A percentile compares a stretch with the other conserved stretches of the same genome.
These are phyloP conservation scores for Octodonta nipae DNA, from an alignment of 2,888 invertebrate genomes.

Conservation along the genomic window DNA sequence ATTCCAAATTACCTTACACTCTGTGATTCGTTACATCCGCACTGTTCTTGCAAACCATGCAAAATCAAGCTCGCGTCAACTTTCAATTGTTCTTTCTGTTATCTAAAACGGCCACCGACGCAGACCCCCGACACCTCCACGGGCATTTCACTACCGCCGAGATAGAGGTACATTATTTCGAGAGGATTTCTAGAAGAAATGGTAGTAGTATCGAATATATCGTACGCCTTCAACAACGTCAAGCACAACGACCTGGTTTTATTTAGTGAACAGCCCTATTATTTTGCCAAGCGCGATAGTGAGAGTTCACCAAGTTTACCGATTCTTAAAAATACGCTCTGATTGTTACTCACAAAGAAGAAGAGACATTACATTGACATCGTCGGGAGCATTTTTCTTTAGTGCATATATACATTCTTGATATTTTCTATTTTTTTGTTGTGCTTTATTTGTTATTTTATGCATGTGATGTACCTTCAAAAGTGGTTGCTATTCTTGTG, in stretches of 20 bases:
- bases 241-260: constrained; percentile 1
- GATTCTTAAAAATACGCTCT: constrained; percentile 23
- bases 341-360: constrained; percentile 23
- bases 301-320: constrained; percentile 8
- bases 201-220: constrained; percentile 1
- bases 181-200: constrained; percentile 1
- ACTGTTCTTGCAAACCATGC: too few relatives aligned
- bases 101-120: too few relatives aligned
- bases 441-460: too few relatives aligned
- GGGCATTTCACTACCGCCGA: constrained; percentile 2
- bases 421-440: constrained; percentile 2
- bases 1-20: too few relatives aligned
- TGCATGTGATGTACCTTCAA: constrained; percentile 23
- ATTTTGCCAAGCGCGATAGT: constrained; percentile 11
- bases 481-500: constrained; percentile 32
- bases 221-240: constrained; percentile 1
- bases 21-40: too few relatives aligned
- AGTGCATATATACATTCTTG: constrained; percentile 6
- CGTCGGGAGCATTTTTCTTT: too few relatives aligned
- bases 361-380: constrained; percentile 1
- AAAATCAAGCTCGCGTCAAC: constrained; percentile 1
- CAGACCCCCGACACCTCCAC: background rate
- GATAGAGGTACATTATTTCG: too few relatives aligned
- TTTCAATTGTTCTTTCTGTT: too few relatives aligned
- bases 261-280: constrained; percentile 12